Conservation (phyloP, 2,888 invertebrate species). For the Athalia cordata region DNA sequence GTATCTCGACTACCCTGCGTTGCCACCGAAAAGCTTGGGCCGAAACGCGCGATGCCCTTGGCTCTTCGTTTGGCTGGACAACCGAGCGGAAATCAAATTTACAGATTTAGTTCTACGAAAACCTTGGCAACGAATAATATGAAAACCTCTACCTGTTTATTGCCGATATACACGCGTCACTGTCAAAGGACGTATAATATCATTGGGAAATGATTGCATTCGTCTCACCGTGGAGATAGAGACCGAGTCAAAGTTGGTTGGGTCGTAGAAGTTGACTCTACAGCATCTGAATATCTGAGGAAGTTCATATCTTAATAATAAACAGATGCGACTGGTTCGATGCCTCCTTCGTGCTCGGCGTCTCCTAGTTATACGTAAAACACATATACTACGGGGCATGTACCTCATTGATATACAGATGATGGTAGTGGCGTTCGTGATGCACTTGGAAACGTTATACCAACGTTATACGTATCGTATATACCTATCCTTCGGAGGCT, state of each 20-base stretch:
- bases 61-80: slow-evolving; percentile 6
- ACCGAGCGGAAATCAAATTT: slow-evolving; percentile 6
- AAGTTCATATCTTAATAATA: slow-evolving; percentile 62
- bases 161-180: neutral
- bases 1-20: slow-evolving; percentile 11
- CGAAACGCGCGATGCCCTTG: neutral
- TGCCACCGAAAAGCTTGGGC: too few relatives aligned
- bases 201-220: slow-evolving; percentile 11
- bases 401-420: too few relatives aligned
- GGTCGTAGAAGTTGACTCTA: slow-evolving; percentile 10
- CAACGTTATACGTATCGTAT: neutral
- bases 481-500: slow-evolving; percentile 5
- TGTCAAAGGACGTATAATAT: neutral
- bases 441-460: slow-evolving; percentile 48
- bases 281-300: slow-evolving; percentile 30
- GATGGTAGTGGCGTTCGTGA: slow-evolving; percentile 32
- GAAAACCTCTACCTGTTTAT: neutral
- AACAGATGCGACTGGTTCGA: slow-evolving; percentile 59
- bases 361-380: slow-evolving; percentile 47
- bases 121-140: slow-evolving; percentile 7
- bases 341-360: slow-evolving; percentile 28
- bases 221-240: neutral
- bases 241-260: slow-evolving; percentile 1
- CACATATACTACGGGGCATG: too few relatives aligned
- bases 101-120: slow-evolving; percentile 17